Evolutionary conservation across 1,140 invertebrate genomes (phyloP).

Genomic region (Drosophila ironensis): DNA sequence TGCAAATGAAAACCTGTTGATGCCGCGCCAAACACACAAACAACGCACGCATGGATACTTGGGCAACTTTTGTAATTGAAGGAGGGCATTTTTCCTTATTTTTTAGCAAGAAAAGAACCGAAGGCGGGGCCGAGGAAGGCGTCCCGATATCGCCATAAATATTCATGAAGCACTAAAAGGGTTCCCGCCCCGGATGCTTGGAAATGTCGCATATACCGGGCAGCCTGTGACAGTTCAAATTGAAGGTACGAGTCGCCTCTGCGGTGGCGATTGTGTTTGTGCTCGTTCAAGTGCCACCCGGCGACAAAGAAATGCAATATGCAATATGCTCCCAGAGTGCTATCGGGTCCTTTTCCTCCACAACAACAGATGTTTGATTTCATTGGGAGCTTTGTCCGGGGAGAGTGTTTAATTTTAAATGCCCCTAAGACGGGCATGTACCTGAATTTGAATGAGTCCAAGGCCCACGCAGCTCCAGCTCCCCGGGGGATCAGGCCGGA

Average conservation of each 20-base stretch:
- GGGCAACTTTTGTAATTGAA: slow-evolving; percentile 62
- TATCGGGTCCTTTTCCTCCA: not conserved
- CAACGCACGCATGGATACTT: not conserved
- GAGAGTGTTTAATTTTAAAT: slow-evolving; percentile 61
- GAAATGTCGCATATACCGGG: not conserved
- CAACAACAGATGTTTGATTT: too few relatives aligned
- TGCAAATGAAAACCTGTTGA: slow-evolving; percentile 79
- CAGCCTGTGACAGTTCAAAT: slow-evolving; percentile 9
- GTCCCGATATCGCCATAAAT: slow-evolving; percentile 56
- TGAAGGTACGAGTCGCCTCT: too few relatives aligned
- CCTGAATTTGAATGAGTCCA: slow-evolving; percentile 75
- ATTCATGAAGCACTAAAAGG: slow-evolving; percentile 80
- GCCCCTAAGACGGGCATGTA: slow-evolving; percentile 57
- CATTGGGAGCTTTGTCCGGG: slow-evolving; percentile 44
- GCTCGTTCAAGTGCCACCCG: slow-evolving; percentile 15
- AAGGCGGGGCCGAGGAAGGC: not conserved
- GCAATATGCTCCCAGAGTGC: too few relatives aligned
- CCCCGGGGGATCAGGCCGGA: slow-evolving; percentile 35
- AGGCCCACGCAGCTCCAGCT: slow-evolving; percentile 23
- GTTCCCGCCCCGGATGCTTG: slow-evolving; percentile 56
- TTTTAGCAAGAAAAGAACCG: slow-evolving; percentile 33
- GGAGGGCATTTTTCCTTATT: slow-evolving; percentile 31
- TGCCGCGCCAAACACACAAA: slow-evolving; percentile 31
- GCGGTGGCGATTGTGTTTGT: slow-evolving; percentile 50
- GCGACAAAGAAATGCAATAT: too few relatives aligned